phyloP scores from a whole-genome alignment of 2,113 vertebrate genomes.

The Myiagra hebetior region DNA sequence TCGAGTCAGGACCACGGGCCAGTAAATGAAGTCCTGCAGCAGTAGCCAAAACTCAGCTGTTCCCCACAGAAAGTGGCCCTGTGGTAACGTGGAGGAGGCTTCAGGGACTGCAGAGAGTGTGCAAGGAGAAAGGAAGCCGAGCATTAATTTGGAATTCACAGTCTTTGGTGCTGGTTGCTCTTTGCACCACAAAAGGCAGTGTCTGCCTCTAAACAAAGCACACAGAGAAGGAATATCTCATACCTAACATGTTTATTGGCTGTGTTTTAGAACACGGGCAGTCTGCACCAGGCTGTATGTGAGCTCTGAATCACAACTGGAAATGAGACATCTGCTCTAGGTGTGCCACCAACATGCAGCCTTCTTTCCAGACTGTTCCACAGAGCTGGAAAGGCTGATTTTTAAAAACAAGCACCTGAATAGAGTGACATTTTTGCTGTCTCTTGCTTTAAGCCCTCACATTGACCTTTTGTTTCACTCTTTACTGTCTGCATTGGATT shows the following conservation, averaged over 20 bases:
- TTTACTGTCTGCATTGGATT: background rate
- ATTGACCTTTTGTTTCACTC: background rate
- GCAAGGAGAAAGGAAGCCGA: background rate
- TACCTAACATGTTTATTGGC: background rate
- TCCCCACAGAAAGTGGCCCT: background rate
- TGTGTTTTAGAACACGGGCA: background rate
- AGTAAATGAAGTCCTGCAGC: background rate
- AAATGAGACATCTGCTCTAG: too few relatives aligned
- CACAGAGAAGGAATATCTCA: background rate
- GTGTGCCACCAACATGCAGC: background rate
- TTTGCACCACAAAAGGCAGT: background rate
- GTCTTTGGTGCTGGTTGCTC: background rate
- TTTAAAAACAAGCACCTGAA: background rate
- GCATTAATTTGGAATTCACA: rapidly evolving
- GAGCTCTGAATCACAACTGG: background rate
- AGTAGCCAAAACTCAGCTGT: background rate
- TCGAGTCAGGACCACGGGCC: background rate
- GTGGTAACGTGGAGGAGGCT: background rate
- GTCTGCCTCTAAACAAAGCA: background rate
- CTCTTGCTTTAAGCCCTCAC: background rate
- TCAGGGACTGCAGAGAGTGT: background rate
- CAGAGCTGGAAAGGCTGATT: background rate
- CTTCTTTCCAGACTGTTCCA: background rate
- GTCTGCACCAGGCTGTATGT: background rate
- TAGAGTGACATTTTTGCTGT: background rate